Conservation (phyloP, 2,797 vertebrate genomes). For the Morelia viridis region DNA sequence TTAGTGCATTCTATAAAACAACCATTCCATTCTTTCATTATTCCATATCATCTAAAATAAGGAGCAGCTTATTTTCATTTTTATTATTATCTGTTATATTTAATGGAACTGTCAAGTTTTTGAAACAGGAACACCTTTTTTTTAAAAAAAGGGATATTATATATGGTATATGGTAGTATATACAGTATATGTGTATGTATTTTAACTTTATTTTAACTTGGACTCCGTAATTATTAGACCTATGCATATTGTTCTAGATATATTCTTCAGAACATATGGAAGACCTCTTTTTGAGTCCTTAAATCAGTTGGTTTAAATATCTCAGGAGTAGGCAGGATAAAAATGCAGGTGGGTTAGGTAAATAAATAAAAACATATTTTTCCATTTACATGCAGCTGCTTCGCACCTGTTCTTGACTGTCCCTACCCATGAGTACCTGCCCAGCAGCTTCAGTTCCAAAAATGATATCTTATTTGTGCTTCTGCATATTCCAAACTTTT, state of each 20-base stretch:
- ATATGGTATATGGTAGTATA: neutral
- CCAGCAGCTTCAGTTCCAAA: neutral
- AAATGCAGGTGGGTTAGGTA: neutral
- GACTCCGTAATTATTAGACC: neutral
- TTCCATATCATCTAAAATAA: constrained; percentile 23
- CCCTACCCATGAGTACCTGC: neutral
- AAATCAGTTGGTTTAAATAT: neutral
- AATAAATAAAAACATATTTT: neutral
- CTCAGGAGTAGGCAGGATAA: neutral
- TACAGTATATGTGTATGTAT: neutral
- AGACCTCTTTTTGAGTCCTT: neutral
- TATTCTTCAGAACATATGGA: neutral
- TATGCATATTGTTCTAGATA: neutral
- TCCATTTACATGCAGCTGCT: neutral
- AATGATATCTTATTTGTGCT: neutral
- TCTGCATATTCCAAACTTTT: neutral
- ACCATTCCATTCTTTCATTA: constrained; percentile 20
- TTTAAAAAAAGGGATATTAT: constrained; percentile 10
- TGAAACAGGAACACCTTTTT: constrained; percentile 13
- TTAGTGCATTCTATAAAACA: constrained; percentile 12
- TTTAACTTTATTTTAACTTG: neutral
- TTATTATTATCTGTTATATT: constrained; percentile 11
- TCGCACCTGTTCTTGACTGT: neutral
- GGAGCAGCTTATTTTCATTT: neutral
- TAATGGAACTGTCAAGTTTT: constrained; percentile 30